Evolutionary conservation across 37 sponge, comb jelly and placozoan species (phyloP), one percentile per base, ranked within the genome.

Genomic region (Spongilla lacustris): DNA sequence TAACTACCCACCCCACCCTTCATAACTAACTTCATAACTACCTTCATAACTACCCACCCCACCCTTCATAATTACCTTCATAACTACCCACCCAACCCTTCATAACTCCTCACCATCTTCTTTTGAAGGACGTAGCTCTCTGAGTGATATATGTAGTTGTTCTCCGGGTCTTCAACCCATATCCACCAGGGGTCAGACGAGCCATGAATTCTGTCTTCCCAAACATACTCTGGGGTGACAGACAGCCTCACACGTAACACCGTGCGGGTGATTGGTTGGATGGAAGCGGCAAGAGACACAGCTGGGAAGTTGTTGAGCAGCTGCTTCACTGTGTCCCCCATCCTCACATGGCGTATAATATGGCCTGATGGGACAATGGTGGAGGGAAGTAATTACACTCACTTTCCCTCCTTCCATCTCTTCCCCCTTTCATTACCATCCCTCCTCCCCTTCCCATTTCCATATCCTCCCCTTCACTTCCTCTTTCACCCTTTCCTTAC

Each of bases 191-290:
- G 93, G 46, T 93, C 94, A 29, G 86, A 78, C 30, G 76, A 71
- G 46, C 99, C 97, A 76, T 96, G 97, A 50, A 88, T 37, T 50
- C 82, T 85, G 74, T 96, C 93, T 41, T 89, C 85, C 99, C 99
- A 98, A 35, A 84, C 83, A 81, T 96, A 98, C 50, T 91, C 84
- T 8, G 99, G 95, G 9, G 89, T 87, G 73, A 98, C 87, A 27
- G 91, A 86, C 41, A 98, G 81, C 21, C 89, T 78, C 58, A 98
- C 90, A 35, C 91, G 84, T 8, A 98, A 87, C 25, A 98, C 97
- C 23, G 97, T 89, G 9, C 95, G 86, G 21, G 99, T 98, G 86
- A 98, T 96, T 33, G 99, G 99, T 79, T 98, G 99, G 12, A 96
- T 91, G 68, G 91, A 78, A 0, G 92, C 89, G 48, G 88, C 84